Evolutionary conservation across 2,797 vertebrate genomes (phyloP), one percentile per base, ranked within the genome.

Genomic region (Scolopax rusticola): DNA sequence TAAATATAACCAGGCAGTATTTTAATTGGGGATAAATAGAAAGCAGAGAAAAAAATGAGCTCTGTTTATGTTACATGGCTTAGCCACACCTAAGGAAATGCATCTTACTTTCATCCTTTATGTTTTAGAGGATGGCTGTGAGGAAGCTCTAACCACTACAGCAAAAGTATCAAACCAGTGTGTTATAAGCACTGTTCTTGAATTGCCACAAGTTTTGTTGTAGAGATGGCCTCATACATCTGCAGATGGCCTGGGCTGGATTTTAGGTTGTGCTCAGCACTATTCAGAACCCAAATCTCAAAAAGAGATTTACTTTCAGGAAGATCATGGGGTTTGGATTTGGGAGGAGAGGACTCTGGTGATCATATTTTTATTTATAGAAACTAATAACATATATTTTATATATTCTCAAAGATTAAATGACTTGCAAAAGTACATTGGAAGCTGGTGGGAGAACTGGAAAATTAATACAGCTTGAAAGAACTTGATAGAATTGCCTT

Each of bases 41-140:
- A 89, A 96, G 53, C 60, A 89, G 60, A 84, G 70, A 40, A 57
- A 59, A 69, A 91, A 79, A 36, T 14, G 11, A 63, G 32, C 68
- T 71, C 38, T 68, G 54, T 70, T 95, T 89, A 67, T 61, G 25
- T 53, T 82, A 17, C 24, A 28, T 79, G 41, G 45, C 36, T 91
- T 87, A 92, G 81, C 57, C 64, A 90, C 86, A 88, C 60, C 86
- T 90, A 80, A 78, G 83, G 84, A 91, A 92, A 82, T 54, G 21
- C 47, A 67, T 47, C 20, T 80, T 86, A 21, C 64, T 94, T 85
- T 74, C 32, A 69, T 15, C 17, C 11, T 43, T 78, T 89, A 75
- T 59, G 65, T 76, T 91, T 82, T 23, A 68, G 63, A 79, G 57
- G 16, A 7, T 61, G 43, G 18, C 40, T 90, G 64, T 47, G 33